Evolutionary conservation across 2,888 invertebrate genomes (phyloP).

Genomic region (Abscondita cerata): DNA sequence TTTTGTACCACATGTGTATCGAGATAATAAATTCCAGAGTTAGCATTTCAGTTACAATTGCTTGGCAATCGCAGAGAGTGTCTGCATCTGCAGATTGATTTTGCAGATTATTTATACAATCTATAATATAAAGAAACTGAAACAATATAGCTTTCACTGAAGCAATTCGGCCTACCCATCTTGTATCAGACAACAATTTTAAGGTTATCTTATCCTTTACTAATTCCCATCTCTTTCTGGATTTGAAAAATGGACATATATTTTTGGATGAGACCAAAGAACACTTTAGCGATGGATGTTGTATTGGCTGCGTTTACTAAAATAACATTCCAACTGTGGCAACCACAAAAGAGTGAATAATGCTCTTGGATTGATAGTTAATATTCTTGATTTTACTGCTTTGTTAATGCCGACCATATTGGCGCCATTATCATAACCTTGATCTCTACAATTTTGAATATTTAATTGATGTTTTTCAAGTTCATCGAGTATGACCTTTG

Average conservation of each 20-base stretch:
- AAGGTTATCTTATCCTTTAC: background rate
- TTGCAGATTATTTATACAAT: background rate
- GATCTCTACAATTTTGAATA: conserved; percentile 24
- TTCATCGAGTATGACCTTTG: conserved; percentile 1
- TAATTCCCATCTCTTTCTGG: conserved; percentile 39
- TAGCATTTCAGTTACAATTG: conserved; percentile 2
- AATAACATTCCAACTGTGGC: conserved; percentile 29
- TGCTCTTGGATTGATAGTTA: conserved; percentile 22
- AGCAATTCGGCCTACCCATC: conserved; percentile 1
- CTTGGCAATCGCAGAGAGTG: conserved; percentile 2
- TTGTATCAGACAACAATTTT: conserved; percentile 2
- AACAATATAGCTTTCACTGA: background rate
- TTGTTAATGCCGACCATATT: conserved; percentile 35
- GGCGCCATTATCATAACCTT: conserved; percentile 39
- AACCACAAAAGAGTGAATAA: conserved; percentile 26
- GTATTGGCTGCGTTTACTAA: conserved; percentile 26
- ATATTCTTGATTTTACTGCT: conserved; percentile 32
- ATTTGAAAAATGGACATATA: conserved; percentile 45
- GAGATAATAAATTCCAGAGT: conserved; percentile 5
- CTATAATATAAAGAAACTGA: conserved; percentile 1
- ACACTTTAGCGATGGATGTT: conserved; percentile 8
- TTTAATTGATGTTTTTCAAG: conserved; percentile 4
- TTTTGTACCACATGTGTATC: conserved; percentile 1
- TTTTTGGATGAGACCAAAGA: conserved; percentile 31
- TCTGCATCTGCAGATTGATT: no score